Evolutionary conservation across 2,888 invertebrate genomes (phyloP).

Genomic region (Pristionchus fissidentatus): DNA sequence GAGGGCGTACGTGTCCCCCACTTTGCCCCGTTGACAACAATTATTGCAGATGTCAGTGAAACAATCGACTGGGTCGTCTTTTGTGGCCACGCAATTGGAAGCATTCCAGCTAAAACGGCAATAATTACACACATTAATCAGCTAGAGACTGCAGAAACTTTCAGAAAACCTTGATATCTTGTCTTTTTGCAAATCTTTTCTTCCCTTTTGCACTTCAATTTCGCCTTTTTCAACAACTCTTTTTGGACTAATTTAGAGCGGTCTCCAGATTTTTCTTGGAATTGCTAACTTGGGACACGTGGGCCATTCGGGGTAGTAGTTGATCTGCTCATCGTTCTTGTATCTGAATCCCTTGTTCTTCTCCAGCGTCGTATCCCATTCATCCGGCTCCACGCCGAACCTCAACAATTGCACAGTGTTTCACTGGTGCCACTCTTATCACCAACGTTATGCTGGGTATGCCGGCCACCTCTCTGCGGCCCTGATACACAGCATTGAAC

Average conservation of each 20-base stretch:
- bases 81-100: not conserved
- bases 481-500: slow-evolving; percentile 51
- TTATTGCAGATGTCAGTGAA: slow-evolving; percentile 64
- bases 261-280: not conserved
- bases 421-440: not conserved
- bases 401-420: slow-evolving; percentile 47
- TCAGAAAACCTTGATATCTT: no score
- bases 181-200: no score
- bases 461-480: not conserved
- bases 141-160: no score
- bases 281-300: slow-evolving; percentile 61
- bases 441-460: slow-evolving; percentile 2
- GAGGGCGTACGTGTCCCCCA: slow-evolving; percentile 44
- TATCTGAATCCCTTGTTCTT: slow-evolving; percentile 70
- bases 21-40: slow-evolving; percentile 60
- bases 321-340: slow-evolving; percentile 63
- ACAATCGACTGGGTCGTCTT: slow-evolving; percentile 57
- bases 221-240: no score
- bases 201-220: no score
- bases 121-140: not conserved
- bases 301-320: slow-evolving; percentile 72
- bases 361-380: slow-evolving; percentile 68
- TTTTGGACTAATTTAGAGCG: no score
- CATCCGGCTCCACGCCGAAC: slow-evolving; percentile 58
- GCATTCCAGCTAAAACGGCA: not conserved